Percentiles rank a stretch among this genome's conserved stretches.
These are phyloP conservation scores for Anhinga anhinga DNA, from an alignment of 2,113 vertebrate species.

Conservation along the genomic window DNA sequence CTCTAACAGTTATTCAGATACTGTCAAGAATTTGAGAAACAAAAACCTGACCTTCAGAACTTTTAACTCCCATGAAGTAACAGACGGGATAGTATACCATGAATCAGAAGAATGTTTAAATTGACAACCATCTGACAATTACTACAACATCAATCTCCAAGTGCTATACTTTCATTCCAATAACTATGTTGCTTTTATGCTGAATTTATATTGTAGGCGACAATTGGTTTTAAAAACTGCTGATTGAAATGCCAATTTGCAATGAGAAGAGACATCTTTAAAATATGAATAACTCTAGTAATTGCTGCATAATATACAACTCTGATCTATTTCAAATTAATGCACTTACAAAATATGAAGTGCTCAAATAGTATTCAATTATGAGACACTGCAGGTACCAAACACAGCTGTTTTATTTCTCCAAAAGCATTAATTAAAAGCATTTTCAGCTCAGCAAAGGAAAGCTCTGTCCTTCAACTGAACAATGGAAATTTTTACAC, in stretches of 20 bases:
- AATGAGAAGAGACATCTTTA: not conserved
- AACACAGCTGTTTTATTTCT: not conserved
- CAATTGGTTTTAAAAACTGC: not conserved
- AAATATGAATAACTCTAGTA: not conserved
- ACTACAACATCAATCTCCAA: not conserved
- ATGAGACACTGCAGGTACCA: not conserved
- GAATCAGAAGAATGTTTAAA: not conserved
- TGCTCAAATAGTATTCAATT: not conserved
- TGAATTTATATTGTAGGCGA: not conserved
- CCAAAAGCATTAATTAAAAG: not conserved
- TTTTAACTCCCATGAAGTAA: not conserved
- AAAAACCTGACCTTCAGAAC: constrained; percentile 16
- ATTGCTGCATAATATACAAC: not conserved
- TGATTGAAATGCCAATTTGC: constrained; percentile 1
- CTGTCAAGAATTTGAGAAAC: not conserved
- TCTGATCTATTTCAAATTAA: constrained; percentile 1
- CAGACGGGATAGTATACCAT: not conserved
- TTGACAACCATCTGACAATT: not conserved
- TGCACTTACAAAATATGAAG: not conserved
- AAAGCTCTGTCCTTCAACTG: not conserved
- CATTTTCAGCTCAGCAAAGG: not conserved
- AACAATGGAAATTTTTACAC: not conserved
- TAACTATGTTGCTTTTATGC: not conserved
- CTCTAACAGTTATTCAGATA: not conserved
- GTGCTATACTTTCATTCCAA: not conserved